phyloP scores from a whole-genome alignment of 2,113 vertebrate genomes.

The Phoenicopterus ruber region DNA sequence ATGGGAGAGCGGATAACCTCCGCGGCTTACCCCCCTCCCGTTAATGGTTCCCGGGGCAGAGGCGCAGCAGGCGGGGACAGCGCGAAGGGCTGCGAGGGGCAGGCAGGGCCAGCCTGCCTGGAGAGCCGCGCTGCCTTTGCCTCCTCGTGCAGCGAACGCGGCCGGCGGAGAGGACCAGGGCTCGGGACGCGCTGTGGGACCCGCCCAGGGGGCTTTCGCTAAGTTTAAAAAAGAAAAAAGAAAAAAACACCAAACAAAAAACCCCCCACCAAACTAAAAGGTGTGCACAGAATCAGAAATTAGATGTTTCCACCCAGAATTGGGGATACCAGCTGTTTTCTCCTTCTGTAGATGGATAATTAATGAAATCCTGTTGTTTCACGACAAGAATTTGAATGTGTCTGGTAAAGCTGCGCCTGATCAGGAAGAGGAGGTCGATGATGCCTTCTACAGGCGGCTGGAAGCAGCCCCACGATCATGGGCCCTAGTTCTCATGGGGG shows the following conservation, averaged over 20 bases:
- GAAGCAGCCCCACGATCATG: too few relatives aligned
- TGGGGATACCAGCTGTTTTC: background rate
- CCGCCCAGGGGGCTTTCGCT: background rate
- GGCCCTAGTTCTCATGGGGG: too few relatives aligned
- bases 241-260: too few relatives aligned
- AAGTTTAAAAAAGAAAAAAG: rapidly evolving
- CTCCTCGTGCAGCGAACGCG: background rate
- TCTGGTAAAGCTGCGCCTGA: background rate
- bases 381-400: background rate
- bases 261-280: background rate
- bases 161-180: background rate
- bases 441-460: too few relatives aligned
- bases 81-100: background rate
- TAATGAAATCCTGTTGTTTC: background rate
- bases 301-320: rapidly evolving
- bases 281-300: background rate
- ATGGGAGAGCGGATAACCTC: background rate
- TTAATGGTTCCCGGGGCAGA: background rate
- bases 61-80: background rate
- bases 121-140: background rate
- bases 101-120: background rate
- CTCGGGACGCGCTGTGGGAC: background rate
- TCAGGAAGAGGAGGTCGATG: too few relatives aligned
- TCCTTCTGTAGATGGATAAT: background rate
- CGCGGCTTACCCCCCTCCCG: background rate